Conservation (phyloP, 2,888 invertebrate species). For the Xylocampa areola region DNA sequence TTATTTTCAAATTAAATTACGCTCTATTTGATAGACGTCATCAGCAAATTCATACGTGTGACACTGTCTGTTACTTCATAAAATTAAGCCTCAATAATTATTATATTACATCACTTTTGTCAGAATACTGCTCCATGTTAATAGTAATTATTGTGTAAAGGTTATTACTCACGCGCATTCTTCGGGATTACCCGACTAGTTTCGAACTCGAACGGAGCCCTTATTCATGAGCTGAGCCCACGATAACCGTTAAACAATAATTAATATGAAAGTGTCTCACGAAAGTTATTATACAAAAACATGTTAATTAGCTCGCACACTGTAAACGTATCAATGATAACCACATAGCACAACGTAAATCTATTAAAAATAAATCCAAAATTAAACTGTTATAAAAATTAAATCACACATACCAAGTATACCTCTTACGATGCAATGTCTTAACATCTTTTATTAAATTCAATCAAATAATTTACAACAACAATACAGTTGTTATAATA, state of each 20-base stretch:
- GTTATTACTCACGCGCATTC: no score
- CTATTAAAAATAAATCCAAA: slow-evolving; percentile 71
- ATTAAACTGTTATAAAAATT: slow-evolving; percentile 73
- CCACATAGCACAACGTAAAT: slow-evolving; percentile 68
- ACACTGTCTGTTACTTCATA: slow-evolving; percentile 60
- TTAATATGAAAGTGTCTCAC: no score
- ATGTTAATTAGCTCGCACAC: slow-evolving; percentile 71
- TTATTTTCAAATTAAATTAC: slow-evolving; percentile 47
- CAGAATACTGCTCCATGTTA: slow-evolving; percentile 78
- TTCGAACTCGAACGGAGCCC: no score
- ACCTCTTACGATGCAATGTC: slow-evolving; percentile 73
- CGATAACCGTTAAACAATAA: no score
- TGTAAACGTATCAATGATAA: slow-evolving; percentile 70
- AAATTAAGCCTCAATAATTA: slow-evolving; percentile 80
- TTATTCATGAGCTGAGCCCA: no score
- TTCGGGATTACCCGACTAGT: no score
- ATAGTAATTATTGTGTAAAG: no score
- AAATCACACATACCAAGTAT: slow-evolving; percentile 80
- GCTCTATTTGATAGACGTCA: slow-evolving; percentile 35
- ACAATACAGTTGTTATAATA: slow-evolving; percentile 81
- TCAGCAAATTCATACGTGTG: slow-evolving; percentile 58
- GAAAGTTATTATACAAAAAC: no score
- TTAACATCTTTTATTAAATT: slow-evolving; percentile 82
- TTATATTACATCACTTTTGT: slow-evolving; percentile 78
- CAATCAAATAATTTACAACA: slow-evolving; percentile 87